These are phyloP conservation scores for Tretioscincus oriximinensis DNA, from an alignment of 2,113 vertebrate species.

Conservation along the genomic window DNA sequence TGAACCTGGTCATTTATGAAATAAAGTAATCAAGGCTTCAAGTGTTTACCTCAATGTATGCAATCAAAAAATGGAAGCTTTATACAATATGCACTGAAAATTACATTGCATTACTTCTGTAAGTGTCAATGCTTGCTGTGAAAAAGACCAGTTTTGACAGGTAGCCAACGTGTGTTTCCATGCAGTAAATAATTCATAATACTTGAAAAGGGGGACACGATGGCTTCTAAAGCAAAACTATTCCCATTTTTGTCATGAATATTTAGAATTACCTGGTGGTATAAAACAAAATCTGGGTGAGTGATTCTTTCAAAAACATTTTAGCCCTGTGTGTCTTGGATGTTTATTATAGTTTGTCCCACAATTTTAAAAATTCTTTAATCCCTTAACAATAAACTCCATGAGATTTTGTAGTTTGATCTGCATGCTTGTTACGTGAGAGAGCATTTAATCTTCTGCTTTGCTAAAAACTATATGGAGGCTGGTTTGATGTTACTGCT, in stretches of 20 bases:
- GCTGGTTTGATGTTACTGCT: background rate
- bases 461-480: background rate
- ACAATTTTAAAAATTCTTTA: background rate
- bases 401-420: background rate
- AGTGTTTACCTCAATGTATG: background rate
- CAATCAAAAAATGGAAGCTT: conserved; percentile 1
- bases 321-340: background rate
- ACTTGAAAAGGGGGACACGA: background rate
- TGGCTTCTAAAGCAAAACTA: background rate
- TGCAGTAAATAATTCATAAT: background rate
- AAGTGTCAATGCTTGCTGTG: background rate
- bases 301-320: background rate
- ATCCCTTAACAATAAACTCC: background rate
- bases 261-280: background rate
- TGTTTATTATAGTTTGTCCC: background rate
- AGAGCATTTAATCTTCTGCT: conserved; percentile 12
- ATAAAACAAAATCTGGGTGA: background rate
- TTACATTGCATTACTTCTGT: background rate
- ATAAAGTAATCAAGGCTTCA: background rate
- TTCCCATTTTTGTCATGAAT: background rate
- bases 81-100: conserved; percentile 19
- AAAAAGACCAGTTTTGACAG: conserved; percentile 12
- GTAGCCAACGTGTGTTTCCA: conserved; percentile 6
- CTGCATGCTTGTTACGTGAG: conserved; percentile 2
- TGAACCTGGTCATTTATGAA: background rate